Evolutionary conservation across 2,888 invertebrate species (phyloP).

Genomic region (Doris montereyensis): DNA sequence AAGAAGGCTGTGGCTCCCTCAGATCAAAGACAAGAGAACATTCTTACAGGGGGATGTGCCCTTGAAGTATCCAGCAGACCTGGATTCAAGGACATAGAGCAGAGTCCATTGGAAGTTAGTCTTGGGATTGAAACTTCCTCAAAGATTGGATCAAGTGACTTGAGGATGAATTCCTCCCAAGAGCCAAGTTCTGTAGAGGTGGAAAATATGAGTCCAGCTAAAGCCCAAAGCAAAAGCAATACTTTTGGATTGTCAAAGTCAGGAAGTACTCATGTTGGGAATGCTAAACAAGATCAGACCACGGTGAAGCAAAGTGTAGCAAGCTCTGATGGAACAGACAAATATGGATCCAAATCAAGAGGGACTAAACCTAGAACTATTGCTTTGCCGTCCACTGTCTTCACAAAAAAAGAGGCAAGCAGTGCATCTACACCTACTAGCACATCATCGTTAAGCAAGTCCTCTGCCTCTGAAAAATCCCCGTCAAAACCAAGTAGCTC

Average conservation of each 20-base stretch:
- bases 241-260: constrained; percentile 32
- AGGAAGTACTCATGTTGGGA: background rate
- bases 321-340: constrained; percentile 3
- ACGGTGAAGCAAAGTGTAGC: background rate
- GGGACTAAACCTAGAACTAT: background rate
- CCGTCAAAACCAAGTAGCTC: background rate
- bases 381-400: constrained; percentile 9
- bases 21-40: background rate
- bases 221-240: no score
- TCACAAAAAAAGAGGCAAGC: background rate
- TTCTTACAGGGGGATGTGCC: constrained; percentile 37
- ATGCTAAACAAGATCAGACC: background rate
- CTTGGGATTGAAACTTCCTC: no score
- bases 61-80: constrained; percentile 34
- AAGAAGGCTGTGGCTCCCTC: background rate
- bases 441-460: no score
- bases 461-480: background rate
- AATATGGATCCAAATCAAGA: background rate
- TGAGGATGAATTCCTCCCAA: no score
- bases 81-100: no score
- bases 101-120: no score
- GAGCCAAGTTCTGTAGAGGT: no score
- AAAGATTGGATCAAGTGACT: no score
- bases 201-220: no score
- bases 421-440: background rate